Conservation (phyloP, 2,888 invertebrate genomes). For the Pristionchus mayeri region DNA sequence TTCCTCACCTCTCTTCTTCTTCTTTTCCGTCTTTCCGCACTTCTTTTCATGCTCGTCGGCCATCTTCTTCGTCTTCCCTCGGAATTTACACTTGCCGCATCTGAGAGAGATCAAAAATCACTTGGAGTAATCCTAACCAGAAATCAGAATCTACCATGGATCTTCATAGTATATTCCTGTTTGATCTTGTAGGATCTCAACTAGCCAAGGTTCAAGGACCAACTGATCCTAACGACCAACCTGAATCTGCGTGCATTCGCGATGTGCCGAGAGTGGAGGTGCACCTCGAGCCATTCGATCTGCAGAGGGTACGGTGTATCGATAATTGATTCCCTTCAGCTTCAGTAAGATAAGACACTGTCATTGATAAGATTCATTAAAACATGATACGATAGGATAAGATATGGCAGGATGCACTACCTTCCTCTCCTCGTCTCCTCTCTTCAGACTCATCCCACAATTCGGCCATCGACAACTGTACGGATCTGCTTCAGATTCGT, state of each 20-base stretch:
- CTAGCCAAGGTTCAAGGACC: too few relatives aligned
- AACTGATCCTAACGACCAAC: not conserved
- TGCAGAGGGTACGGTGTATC: conserved; percentile 2
- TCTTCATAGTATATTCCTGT: too few relatives aligned
- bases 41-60: not conserved
- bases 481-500: not conserved
- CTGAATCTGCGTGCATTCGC: not conserved
- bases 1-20: conserved; percentile 2
- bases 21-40: not conserved
- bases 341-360: not conserved
- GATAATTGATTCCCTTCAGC: not conserved
- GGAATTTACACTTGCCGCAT: not conserved
- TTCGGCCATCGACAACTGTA: conserved; percentile 12
- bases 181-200: too few relatives aligned
- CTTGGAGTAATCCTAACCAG: too few relatives aligned
- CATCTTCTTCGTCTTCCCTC: not conserved
- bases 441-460: conserved; percentile 28
- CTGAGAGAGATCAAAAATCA: conserved; percentile 1
- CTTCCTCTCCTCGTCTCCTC: conserved; percentile 27
- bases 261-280: not conserved
- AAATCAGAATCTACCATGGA: too few relatives aligned
- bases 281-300: conserved; percentile 19
- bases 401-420: not conserved
- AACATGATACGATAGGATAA: too few relatives aligned
- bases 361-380: not conserved